These are phyloP conservation scores for Oreochromis grahami DNA, from an alignment of 2,797 vertebrate species.

Conservation along the genomic window DNA sequence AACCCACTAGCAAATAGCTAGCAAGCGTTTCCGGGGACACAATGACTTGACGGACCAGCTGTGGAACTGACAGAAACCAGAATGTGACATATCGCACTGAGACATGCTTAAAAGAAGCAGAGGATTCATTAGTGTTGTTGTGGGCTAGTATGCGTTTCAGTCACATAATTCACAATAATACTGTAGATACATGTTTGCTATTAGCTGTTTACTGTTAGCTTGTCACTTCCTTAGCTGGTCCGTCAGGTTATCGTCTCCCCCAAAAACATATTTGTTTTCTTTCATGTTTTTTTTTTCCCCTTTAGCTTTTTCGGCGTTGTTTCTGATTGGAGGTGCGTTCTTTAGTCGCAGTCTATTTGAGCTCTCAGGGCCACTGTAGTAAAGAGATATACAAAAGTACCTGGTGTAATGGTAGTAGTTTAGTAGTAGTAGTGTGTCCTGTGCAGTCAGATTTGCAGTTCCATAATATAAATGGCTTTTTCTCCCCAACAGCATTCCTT, in stretches of 20 bases:
- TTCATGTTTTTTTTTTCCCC: rapidly evolving
- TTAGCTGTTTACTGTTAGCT: not conserved
- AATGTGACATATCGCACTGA: not conserved
- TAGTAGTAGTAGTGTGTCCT: not conserved
- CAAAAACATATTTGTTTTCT: not conserved
- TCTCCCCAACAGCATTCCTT: not conserved
- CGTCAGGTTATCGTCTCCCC: not conserved
- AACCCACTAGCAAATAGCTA: rapidly evolving
- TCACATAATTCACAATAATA: not conserved
- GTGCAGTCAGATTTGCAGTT: not conserved
- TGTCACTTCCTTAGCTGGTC: not conserved
- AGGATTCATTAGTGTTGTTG: not conserved
- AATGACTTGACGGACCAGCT: rapidly evolving
- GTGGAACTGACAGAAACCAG: not conserved
- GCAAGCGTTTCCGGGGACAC: rapidly evolving
- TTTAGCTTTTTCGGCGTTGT: not conserved
- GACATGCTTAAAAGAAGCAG: not conserved
- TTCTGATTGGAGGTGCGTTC: not conserved
- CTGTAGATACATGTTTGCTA: not conserved
- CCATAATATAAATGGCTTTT: not conserved
- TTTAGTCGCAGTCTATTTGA: too few relatives aligned
- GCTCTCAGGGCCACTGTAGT: not conserved
- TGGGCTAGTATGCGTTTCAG: not conserved
- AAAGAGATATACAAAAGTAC: not conserved
- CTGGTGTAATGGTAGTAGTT: not conserved